phyloP scores from a whole-genome alignment of 2,888 invertebrate species.

The Anodontia alba region DNA sequence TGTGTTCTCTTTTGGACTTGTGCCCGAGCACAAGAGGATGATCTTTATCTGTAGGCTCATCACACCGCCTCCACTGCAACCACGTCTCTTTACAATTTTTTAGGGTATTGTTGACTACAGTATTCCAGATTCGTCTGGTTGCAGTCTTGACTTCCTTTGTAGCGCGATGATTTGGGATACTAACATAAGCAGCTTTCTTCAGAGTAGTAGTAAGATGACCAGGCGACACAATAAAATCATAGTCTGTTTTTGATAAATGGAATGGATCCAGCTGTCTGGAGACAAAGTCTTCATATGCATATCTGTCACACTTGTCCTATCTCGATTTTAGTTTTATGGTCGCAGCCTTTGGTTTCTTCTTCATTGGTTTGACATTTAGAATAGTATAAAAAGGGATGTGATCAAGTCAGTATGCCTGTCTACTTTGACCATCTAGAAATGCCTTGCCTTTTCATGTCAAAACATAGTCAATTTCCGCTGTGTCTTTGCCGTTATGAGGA shows the following conservation, averaged over 20 bases:
- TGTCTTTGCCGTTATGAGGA: not conserved
- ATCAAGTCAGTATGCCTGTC: not conserved
- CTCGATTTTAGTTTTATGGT: not conserved
- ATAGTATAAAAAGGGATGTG: not conserved
- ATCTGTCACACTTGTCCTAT: not conserved
- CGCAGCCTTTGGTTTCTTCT: not conserved
- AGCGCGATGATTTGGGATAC: not conserved
- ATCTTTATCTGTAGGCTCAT: not conserved
- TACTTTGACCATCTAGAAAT: not conserved
- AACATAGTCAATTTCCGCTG: constrained; percentile 9
- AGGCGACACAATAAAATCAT: not conserved
- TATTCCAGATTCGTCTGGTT: not conserved
- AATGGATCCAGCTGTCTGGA: not conserved
- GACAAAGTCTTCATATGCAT: not conserved
- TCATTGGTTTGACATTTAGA: not conserved
- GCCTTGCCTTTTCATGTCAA: not conserved
- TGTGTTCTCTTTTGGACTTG: not conserved
- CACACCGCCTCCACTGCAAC: not conserved
- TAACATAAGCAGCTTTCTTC: not conserved
- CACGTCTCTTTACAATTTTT: not conserved
- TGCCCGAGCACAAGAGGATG: not conserved
- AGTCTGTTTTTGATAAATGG: not conserved
- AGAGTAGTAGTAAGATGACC: no score
- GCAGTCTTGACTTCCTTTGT: not conserved
- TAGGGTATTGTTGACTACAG: not conserved